A percentile compares a stretch with the other conserved stretches of the same genome.
phyloP scores from a whole-genome alignment of 2,797 vertebrate species.

The Huso huso region DNA sequence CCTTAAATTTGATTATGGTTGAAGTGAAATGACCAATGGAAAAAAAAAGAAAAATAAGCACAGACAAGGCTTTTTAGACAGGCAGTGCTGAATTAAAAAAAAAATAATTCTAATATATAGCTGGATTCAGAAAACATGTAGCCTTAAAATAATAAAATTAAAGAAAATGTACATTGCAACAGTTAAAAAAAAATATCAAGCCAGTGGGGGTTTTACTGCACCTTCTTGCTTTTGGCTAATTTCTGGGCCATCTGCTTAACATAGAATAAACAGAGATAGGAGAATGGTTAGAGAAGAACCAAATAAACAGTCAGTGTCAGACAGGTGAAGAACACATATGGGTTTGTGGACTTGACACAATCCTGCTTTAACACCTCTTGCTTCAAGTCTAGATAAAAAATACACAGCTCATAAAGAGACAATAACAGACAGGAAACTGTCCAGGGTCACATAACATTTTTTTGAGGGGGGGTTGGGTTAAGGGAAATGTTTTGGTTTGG shows the following conservation, averaged over 20 bases:
- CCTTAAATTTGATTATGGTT: constrained; percentile 29
- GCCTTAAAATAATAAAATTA: constrained; percentile 31
- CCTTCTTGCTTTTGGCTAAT: constrained; percentile 97
- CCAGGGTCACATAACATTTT: neutral
- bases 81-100: constrained; percentile 37
- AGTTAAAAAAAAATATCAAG: constrained; percentile 58
- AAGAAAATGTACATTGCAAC: constrained; percentile 35
- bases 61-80: constrained; percentile 33
- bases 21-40: constrained; percentile 62
- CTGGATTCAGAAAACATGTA: constrained; percentile 77
- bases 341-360: neutral
- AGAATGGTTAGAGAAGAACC: constrained; percentile 65
- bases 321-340: constrained; percentile 6
- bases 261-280: constrained; percentile 74
- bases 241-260: constrained; percentile 95
- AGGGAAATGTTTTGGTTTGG: neutral
- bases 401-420: neutral
- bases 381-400: neutral
- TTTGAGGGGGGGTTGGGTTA: neutral
- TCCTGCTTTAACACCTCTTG: neutral
- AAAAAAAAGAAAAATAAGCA: constrained; percentile 39
- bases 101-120: constrained; percentile 54
- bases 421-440: neutral
- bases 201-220: constrained; percentile 77
- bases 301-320: constrained; percentile 11